These are phyloP conservation scores for Kryphioiulus occultus DNA, from an alignment of 2,888 invertebrate genomes.

Conservation along the genomic window DNA sequence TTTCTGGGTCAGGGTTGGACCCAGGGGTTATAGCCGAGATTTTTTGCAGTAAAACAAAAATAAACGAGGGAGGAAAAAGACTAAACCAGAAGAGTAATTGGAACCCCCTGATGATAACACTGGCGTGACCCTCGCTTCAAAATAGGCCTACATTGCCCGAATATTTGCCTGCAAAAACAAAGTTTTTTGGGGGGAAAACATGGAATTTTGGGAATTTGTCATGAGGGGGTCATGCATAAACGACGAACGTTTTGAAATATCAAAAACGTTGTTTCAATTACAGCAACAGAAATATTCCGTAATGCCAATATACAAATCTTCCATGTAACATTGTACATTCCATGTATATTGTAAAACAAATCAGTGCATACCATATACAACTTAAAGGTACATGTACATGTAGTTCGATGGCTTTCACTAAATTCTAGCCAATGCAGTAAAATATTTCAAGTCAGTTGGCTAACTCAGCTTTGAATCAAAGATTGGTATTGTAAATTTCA, in stretches of 20 bases:
- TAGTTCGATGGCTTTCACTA: too few species aligned
- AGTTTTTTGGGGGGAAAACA: neutral
- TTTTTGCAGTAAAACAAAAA: conserved; percentile 11
- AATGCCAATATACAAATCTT: too few species aligned
- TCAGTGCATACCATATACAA: too few species aligned
- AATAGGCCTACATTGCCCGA: neutral
- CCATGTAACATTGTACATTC: too few species aligned
- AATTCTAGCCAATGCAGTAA: too few species aligned
- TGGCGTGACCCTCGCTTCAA: neutral
- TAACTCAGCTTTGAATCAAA: too few species aligned
- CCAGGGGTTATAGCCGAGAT: conserved; percentile 26
- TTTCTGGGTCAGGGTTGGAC: conserved; percentile 35
- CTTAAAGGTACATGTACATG: too few species aligned
- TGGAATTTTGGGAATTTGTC: neutral
- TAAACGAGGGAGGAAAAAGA: neutral
- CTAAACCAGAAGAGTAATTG: conserved; percentile 31
- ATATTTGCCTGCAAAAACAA: neutral
- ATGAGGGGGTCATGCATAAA: neutral
- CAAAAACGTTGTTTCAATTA: too few species aligned
- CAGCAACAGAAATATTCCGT: too few species aligned
- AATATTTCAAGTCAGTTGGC: too few species aligned
- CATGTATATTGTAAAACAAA: too few species aligned
- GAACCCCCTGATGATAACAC: conserved; percentile 19
- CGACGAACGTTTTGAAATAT: neutral
- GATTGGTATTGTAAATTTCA: too few species aligned